Evolutionary conservation across 2,888 invertebrate genomes (phyloP), one percentile per base, ranked within the genome.

Genomic region (Anthophora plumipes): DNA sequence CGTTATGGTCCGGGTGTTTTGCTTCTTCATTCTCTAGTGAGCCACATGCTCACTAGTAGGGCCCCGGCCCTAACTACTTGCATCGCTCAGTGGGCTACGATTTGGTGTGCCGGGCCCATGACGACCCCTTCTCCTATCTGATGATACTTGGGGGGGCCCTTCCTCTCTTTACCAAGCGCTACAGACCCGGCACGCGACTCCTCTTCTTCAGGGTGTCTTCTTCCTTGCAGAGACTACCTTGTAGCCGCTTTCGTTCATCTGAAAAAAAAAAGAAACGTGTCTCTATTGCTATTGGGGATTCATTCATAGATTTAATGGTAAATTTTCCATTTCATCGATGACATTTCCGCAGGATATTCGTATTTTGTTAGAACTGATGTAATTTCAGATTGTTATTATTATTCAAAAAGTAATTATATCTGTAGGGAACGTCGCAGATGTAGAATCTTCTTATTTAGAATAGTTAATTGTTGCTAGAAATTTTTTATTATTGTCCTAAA

Each of bases 1-100:
- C 93, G 99, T 99, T 95, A 99, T 96, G 95, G 99, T 99, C 95
- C 99, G 98, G 94, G 99, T 99, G 97, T 99, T 99, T 97, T 99
- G 99, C 96, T 99, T 99, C 98, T 99, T 99, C 99, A 99, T 99
- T 96, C 96, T 96, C 95, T 95, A 95, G 94, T 94, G 95, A 94
- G 94, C 95, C 94, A 95, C 95, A 95, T 95, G 94, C 95, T 95
- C 95, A 93, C 93, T 93, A 93, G 93, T 92, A 92, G 93, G 93
- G 93, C 93, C 93, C 91, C 92, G 91, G 93, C 93, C 93, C 93
- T 91, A 93, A 93, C 93, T 92, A 92, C 93, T 92, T 91, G 93
- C 93, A 93, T 93, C 91, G 92, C 93, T 93, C 91, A 93, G 88
- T 91, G 90, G 89, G 88, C 88, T 91, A 92, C 89, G 88, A 90